These are phyloP conservation scores for Bombylius major DNA, from an alignment of 2,888 invertebrate genomes.

Conservation along the genomic window DNA sequence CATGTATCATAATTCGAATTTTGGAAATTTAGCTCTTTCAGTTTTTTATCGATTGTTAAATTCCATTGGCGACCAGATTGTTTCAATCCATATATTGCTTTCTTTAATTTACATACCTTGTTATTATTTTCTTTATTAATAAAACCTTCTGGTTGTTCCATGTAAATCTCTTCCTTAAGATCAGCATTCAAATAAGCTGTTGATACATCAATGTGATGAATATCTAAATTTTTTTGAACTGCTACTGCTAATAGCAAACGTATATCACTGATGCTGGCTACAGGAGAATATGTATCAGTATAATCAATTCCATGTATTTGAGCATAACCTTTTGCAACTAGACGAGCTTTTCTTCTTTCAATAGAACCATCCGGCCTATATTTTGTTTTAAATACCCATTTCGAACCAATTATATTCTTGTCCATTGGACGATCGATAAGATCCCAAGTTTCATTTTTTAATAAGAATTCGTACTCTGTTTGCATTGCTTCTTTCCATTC, in stretches of 20 bases:
- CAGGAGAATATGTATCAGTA: not conserved
- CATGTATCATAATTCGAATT: not conserved
- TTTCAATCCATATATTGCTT: not conserved
- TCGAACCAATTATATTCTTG: not conserved
- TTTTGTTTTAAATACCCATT: not conserved
- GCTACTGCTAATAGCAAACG: conserved; percentile 11
- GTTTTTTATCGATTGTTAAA: not conserved
- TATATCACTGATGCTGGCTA: not conserved
- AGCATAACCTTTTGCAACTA: conserved; percentile 1
- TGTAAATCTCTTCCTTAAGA: not conserved
- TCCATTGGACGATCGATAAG: not conserved
- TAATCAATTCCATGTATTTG: not conserved
- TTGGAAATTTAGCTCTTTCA: not conserved
- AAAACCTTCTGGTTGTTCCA: not conserved
- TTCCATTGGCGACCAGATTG: not conserved
- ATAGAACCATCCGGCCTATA: not conserved
- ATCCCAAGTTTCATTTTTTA: not conserved
- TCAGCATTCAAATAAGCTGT: conserved; percentile 10
- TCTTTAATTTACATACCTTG: not conserved
- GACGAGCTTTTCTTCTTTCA: not conserved
- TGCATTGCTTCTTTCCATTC: not conserved
- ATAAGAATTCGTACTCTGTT: not conserved
- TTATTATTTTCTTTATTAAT: not conserved
- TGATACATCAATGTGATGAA: conserved; percentile 8
- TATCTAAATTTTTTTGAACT: conserved; percentile 14